phyloP scores from a whole-genome alignment of 37 sponge, comb jelly and placozoan species.

The Mnemiopsis leidyi region DNA sequence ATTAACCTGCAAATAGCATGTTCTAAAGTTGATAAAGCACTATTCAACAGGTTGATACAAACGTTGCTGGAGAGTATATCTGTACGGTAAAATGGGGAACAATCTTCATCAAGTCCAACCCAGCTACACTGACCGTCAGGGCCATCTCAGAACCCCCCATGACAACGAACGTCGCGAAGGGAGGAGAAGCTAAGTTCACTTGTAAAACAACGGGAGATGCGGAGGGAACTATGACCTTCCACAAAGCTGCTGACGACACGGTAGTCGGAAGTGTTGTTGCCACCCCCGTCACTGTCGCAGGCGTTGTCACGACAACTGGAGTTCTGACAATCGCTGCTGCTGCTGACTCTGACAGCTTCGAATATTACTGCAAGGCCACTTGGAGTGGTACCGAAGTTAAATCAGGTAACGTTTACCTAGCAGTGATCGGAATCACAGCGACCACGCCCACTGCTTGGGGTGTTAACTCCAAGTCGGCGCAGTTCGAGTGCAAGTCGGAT shows the following conservation, averaged over 20 bases:
- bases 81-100: constrained; percentile 20
- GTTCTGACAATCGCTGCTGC: not conserved
- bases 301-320: not conserved
- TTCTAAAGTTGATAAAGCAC: no score
- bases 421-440: not conserved
- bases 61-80: not conserved
- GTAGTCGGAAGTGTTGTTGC: not conserved
- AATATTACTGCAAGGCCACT: constrained; percentile 25
- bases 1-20: no score
- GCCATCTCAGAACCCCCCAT: not conserved
- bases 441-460: not conserved
- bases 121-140: not conserved
- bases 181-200: not conserved
- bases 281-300: not conserved
- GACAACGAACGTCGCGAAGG: not conserved
- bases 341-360: not conserved
- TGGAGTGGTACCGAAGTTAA: not conserved
- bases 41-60: not conserved
- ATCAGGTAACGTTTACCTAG: not conserved
- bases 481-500: not conserved
- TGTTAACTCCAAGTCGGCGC: not conserved
- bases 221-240: not conserved
- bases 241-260: not conserved
- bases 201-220: not conserved
- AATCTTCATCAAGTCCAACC: constrained; percentile 7